Conservation (phyloP, 2,888 invertebrate species). For the Noctua fimbriata region DNA sequence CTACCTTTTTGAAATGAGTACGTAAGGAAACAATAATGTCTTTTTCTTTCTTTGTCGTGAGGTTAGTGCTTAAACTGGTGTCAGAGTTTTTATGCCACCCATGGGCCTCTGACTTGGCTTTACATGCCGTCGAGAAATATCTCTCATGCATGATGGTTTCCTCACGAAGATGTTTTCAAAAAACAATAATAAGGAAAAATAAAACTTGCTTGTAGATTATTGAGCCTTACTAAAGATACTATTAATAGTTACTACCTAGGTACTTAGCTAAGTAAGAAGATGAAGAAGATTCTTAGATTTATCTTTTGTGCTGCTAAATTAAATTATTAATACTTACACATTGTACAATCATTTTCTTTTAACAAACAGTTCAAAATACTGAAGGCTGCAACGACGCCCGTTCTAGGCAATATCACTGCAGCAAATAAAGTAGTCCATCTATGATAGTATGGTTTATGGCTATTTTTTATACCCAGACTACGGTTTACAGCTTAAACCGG, state of each 20-base stretch:
- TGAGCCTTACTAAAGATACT: not conserved
- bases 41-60: too few species aligned
- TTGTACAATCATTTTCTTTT: not conserved
- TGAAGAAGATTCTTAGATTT: not conserved
- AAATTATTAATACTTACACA: not conserved
- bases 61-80: too few species aligned
- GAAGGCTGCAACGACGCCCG: not conserved
- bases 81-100: too few species aligned
- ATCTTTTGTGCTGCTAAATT: not conserved
- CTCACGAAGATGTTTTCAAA: too few species aligned
- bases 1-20: not conserved
- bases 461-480: slow-evolving; percentile 76
- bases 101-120: too few species aligned
- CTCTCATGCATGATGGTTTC: too few species aligned
- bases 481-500: slow-evolving; percentile 75
- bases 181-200: not conserved
- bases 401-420: slow-evolving; percentile 67
- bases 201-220: not conserved
- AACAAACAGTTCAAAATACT: not conserved
- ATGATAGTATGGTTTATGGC: slow-evolving; percentile 75
- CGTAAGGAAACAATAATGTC: too few species aligned
- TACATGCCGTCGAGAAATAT: too few species aligned
- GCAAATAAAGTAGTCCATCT: slow-evolving; percentile 72
- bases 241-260: not conserved
- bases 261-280: not conserved